Base-by-base conservation (phyloP, 2,113 vertebrate species). In the Psammodynastes pulverulentus region DNA sequence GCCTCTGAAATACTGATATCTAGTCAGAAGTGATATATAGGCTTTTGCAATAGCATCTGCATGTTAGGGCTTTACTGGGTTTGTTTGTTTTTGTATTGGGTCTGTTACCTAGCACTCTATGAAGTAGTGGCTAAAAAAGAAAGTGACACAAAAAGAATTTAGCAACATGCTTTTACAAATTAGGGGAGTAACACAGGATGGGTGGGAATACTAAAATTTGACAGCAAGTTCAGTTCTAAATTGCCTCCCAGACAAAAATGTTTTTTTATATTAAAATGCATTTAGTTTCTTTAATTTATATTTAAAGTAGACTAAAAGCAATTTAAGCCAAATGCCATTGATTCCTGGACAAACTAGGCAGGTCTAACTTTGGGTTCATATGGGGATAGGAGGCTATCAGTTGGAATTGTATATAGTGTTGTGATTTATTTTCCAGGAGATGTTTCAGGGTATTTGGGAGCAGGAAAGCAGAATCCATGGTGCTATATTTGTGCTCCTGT, bases 1-100 rank as follows among this genome's bases (percentile, higher is more conserved):
- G 91, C 95, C 95, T 97, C 96, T 96, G 96, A 95, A 96, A 97
- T 95, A 54, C 89, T 95, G 91, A 67, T 96, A 84, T 93, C 89
- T 94, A 12, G 86, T 91, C 79, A 15, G 58, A 88, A 79, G 52
- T 97, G 95, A 97, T 96, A 96, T 97, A 96, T 91, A 94, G 89
- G 43, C 86, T 93, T 92, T 95, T 94, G 26, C 92, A 94, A 72
- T 93, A 89, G 90, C 6, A 3, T 92, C 84, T 95, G 94, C 95
- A 89, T 90, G 87, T 89, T 92, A 56, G 91, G 21, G 1, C 84
- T 91, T 3, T 90, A 84, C 13, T 91, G 94, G 89, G 67, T 79
- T 94, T 86, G 15, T 97, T 96, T 95, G 95, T 94, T 96, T 94
- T 92, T 87, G 84, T 95, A n/a, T 95, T 94, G 93, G 29, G 90